A percentile compares a stretch with the other conserved stretches of the same genome.
These are phyloP conservation scores for Chymomyza procnemis DNA, from an alignment of 2,888 invertebrate genomes.

Conservation along the genomic window DNA sequence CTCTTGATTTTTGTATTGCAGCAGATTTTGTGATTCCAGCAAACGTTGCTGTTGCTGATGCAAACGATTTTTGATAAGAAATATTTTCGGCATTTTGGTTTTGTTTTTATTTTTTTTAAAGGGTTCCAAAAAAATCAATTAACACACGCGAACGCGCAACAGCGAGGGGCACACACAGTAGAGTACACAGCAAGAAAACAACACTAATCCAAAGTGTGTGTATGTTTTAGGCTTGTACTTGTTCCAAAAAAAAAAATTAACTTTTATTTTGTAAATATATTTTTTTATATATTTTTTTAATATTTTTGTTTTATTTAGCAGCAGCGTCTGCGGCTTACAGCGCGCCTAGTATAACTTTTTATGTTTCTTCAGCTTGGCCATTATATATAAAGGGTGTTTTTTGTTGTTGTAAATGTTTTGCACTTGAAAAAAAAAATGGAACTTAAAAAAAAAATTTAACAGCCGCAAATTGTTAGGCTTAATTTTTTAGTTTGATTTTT, in stretches of 20 bases:
- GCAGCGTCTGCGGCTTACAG: neutral
- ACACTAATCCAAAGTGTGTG: constrained; percentile 76
- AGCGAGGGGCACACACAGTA: constrained; percentile 8
- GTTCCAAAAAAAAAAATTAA: constrained; percentile 29
- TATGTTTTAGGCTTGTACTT: constrained; percentile 49
- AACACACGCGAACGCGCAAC: neutral
- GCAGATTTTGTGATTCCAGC: constrained; percentile 90
- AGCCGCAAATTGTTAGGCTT: constrained; percentile 2
- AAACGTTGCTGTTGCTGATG: constrained; percentile 93
- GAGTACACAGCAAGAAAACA: constrained; percentile 49
- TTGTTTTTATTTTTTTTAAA: constrained; percentile 16
- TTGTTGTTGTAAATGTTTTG: neutral
- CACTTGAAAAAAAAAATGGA: constrained; percentile 31
- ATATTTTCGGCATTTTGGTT: constrained; percentile 91
- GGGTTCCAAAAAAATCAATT: neutral
- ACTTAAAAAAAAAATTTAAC: constrained; percentile 34
- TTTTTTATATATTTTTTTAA: neutral
- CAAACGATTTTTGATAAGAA: constrained; percentile 92
- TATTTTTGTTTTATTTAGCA: neutral
- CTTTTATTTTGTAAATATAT: constrained; percentile 7
- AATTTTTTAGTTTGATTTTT: constrained; percentile 4
- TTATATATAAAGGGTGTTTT: constrained; percentile 19
- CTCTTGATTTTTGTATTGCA: constrained; percentile 82
- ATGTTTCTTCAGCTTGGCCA: constrained; percentile 63
- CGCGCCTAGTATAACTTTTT: constrained; percentile 44